Percentiles rank a stretch among this genome's conserved stretches.
Conservation (phyloP, 2,888 invertebrate species). For the Eristalis tenax region DNA sequence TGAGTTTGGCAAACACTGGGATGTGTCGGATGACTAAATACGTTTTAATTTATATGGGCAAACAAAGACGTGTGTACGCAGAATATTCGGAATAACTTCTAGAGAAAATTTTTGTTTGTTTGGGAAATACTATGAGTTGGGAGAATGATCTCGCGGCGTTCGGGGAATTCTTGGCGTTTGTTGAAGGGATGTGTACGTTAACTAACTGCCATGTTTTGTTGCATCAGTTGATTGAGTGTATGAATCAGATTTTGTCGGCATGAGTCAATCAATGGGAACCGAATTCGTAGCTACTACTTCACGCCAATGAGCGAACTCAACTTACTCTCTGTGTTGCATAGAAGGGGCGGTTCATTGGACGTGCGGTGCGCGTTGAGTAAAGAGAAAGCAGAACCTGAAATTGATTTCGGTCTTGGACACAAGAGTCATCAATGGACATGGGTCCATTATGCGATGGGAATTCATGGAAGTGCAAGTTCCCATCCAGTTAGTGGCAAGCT, state of each 20-base stretch:
- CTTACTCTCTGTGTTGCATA: background rate
- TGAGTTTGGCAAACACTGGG: slow-evolving; percentile 27
- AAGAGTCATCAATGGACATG: too few species aligned
- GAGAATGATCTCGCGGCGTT: background rate
- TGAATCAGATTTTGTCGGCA: background rate
- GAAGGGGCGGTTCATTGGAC: background rate
- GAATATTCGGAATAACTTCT: background rate
- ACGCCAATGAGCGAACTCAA: too few species aligned
- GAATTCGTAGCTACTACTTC: background rate
- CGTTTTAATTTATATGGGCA: slow-evolving; percentile 43
- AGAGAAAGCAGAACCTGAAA: background rate
- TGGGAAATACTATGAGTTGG: slow-evolving; percentile 16
- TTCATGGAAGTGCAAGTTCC: too few species aligned
- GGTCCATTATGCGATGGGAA: too few species aligned
- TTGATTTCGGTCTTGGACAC: too few species aligned
- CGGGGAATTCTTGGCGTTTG: background rate
- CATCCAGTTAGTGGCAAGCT: too few species aligned
- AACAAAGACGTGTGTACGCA: slow-evolving; percentile 44
- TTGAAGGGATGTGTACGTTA: background rate
- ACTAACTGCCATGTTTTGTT: background rate
- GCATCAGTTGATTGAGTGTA: background rate
- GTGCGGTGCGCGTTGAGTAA: background rate
- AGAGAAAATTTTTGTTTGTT: background rate
- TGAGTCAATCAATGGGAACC: background rate
- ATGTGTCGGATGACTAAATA: slow-evolving; percentile 42